phyloP scores from a whole-genome alignment of 2,113 vertebrate species.

The Neotragus moschatus region DNA sequence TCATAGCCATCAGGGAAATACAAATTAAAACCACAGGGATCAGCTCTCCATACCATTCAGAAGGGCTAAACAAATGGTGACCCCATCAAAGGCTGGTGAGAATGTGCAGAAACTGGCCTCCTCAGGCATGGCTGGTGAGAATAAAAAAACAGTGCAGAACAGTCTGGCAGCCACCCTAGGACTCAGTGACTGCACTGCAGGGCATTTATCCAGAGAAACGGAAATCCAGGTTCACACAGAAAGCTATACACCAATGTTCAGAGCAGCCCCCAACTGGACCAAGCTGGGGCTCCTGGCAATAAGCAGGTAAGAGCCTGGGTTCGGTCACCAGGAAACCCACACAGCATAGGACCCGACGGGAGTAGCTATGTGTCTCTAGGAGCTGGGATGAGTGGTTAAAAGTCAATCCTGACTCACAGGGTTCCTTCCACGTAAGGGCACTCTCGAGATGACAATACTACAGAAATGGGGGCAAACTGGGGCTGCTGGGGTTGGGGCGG shows the following conservation, averaged over 20 bases:
- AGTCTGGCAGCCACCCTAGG: fast-evolving
- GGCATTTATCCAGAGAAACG: not conserved
- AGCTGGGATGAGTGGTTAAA: not conserved
- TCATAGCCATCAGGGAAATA: not conserved
- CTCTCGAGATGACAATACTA: not conserved
- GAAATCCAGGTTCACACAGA: not conserved
- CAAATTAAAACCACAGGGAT: not conserved
- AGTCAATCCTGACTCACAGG: not conserved
- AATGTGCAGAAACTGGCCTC: fast-evolving
- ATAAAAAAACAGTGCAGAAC: fast-evolving
- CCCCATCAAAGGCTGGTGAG: not conserved
- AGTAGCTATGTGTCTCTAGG: not conserved
- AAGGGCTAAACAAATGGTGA: not conserved
- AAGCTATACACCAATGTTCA: not conserved
- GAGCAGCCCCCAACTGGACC: not conserved
- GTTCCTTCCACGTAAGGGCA: not conserved
- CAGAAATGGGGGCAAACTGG: fast-evolving
- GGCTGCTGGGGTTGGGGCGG: not conserved
- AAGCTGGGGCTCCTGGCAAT: not conserved
- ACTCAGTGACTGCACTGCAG: too few relatives aligned
- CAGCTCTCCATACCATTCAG: fast-evolving
- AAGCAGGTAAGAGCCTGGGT: not conserved
- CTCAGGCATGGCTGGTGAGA: not conserved
- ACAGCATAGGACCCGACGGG: fast-evolving
- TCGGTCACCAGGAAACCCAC: not conserved